A percentile compares a stretch with the other conserved stretches of the same genome.
phyloP scores from a whole-genome alignment of 1,140 invertebrate genomes.

The Diorhabda carinulata region DNA sequence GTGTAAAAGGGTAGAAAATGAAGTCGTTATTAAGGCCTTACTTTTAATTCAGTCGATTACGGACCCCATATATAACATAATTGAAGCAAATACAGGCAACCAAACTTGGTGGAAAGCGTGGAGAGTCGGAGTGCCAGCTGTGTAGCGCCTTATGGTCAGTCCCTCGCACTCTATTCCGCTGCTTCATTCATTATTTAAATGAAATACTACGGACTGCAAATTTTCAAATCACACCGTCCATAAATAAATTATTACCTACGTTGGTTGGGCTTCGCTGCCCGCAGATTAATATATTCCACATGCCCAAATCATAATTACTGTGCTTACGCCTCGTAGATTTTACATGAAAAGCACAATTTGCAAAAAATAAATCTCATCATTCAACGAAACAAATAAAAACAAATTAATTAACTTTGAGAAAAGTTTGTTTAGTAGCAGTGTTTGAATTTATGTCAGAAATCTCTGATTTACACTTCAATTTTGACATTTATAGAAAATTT shows the following conservation, averaged over 20 bases:
- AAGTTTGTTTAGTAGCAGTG: too few species aligned
- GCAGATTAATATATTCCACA: too few species aligned
- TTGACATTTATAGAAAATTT: too few species aligned
- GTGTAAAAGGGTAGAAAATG: background rate
- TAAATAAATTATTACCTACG: background rate
- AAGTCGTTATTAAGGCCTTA: background rate
- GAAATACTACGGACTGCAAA: background rate
- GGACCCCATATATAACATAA: constrained; percentile 2
- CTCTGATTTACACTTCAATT: too few species aligned
- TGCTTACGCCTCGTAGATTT: too few species aligned
- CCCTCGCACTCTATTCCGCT: background rate
- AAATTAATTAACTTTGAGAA: too few species aligned
- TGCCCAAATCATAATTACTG: too few species aligned
- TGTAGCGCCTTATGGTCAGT: background rate
- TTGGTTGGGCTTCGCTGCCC: background rate
- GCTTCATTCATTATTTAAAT: background rate
- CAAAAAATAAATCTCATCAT: too few species aligned
- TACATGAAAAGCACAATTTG: too few species aligned
- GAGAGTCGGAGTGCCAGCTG: background rate
- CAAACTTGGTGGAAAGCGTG: background rate
- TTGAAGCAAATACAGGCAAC: constrained; percentile 2
- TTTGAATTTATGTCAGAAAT: too few species aligned
- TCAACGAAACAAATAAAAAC: too few species aligned
- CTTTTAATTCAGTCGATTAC: background rate
- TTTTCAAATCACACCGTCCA: background rate